These are phyloP conservation scores for Palythoa grandiflora DNA, from an alignment of 92 coral and sea anemone genomes.

Conservation along the genomic window DNA sequence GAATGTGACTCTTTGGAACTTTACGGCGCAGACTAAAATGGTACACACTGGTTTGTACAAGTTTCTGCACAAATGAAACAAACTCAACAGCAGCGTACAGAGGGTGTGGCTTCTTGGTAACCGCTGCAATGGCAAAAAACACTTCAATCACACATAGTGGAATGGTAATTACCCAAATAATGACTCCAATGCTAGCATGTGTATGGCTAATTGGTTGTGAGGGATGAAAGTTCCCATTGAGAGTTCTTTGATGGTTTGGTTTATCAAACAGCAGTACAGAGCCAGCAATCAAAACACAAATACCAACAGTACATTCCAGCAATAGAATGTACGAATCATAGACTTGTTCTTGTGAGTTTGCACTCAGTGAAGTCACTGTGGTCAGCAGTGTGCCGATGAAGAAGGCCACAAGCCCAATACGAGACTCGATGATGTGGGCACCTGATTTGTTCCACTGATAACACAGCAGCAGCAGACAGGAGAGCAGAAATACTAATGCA, in stretches of 20 bases:
- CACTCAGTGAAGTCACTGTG: constrained; percentile 75
- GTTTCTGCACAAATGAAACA: constrained; percentile 72
- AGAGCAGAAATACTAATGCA: constrained; percentile 59
- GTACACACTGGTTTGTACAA: constrained; percentile 79
- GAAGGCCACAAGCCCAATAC: constrained; percentile 74
- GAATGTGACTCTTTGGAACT: constrained; percentile 69
- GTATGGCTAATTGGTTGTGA: constrained; percentile 77
- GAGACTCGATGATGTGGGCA: constrained; percentile 73
- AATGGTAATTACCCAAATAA: constrained; percentile 77
- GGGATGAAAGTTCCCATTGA: constrained; percentile 64
- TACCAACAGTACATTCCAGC: constrained; percentile 58
- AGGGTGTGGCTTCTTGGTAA: constrained; percentile 64
- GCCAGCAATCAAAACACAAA: constrained; percentile 57
- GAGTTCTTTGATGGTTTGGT: constrained; percentile 64
- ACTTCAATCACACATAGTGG: constrained; percentile 77
- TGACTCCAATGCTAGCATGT: constrained; percentile 80
- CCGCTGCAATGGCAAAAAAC: constrained; percentile 86
- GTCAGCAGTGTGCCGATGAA: constrained; percentile 83
- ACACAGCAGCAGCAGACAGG: constrained; percentile 55
- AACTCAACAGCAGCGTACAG: constrained; percentile 71
- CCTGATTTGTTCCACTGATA: constrained; percentile 69
- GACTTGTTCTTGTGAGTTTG: constrained; percentile 51
- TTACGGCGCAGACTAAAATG: constrained; percentile 87
- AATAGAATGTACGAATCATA: constrained; percentile 68
- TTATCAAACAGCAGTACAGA: constrained; percentile 70